Evolutionary conservation across 1,140 invertebrate genomes (phyloP), one percentile per base, ranked within the genome.

Genomic region (Harpegnathos saltator): DNA sequence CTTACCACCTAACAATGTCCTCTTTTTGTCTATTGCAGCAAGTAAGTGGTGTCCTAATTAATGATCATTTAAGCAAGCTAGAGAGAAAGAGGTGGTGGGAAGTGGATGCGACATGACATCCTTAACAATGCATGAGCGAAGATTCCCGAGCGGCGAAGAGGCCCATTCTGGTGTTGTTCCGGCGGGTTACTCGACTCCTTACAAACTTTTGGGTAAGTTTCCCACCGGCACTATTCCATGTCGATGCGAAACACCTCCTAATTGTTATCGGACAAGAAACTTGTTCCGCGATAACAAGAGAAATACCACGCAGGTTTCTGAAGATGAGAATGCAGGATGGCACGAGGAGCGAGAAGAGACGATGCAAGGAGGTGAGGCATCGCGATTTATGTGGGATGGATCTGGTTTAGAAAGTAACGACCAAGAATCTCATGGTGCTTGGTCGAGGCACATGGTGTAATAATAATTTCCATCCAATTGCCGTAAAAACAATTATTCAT

Each of bases 41-140:
- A 56, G 59, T 84, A 82, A 82, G 88, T 85, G 33, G 71, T 84
- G 52, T 62, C 61, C 82, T 90, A 89, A 90, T 90, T 90, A 90
- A 90, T 89, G 86, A 85, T 86, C 65, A 74, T 84, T 75, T 82
- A 82, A 73, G 69, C 71, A 74, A 80, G 26, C 68, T 82, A 74
- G n/a, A 19, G 54, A 71, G 56, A 48, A 38, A 44, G 66, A 73
- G 38, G 26, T 19, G 61, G 68, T 69, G 33, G 11, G 17, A 1
- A 0, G 33, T 62, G 68, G 56, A 61, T 66, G 38, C 22, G 48
- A 62, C 69, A 63, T 62, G 62, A 77, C 78, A 69, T 69, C 68
- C 98, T 99, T 83, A 98, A 96, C 85, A 99, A 95, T 91, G 95
- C 89, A 72, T 38, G 97, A 95, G n/a, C 98, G 97, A 88, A 98